Evolutionary conservation across 1,140 invertebrate species (phyloP).

Genomic region (Penaeus japonicus): DNA sequence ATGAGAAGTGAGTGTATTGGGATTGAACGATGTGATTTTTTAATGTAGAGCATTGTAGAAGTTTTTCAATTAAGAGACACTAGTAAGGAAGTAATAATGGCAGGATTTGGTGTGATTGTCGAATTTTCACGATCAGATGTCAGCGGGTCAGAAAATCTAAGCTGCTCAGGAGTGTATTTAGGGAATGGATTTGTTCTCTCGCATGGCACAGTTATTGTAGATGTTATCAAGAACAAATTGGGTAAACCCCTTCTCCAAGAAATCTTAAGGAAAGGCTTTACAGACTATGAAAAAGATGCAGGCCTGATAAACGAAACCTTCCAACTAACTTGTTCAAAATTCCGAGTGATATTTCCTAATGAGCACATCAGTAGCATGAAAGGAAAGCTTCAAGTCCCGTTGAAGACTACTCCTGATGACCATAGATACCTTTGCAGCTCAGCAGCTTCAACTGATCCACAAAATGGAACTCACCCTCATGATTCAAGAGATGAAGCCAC

Average conservation of each 20-base stretch:
- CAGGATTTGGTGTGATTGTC: slow-evolving; percentile 34
- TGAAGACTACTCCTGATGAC: no score
- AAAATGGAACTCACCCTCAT: no score
- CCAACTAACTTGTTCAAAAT: neutral
- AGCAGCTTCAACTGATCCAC: no score
- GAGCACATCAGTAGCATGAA: no score
- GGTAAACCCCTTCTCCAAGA: neutral
- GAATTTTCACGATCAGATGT: neutral
- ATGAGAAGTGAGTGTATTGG: neutral
- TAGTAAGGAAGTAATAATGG: neutral
- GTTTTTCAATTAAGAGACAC: no score
- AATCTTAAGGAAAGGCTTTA: neutral
- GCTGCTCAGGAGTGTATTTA: slow-evolving; percentile 39
- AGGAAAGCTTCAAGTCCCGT: no score
- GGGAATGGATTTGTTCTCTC: slow-evolving; percentile 29
- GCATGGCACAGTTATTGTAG: slow-evolving; percentile 30
- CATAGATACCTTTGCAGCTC: no score
- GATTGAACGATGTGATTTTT: neutral
- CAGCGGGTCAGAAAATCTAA: neutral
- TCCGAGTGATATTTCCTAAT: neutral
- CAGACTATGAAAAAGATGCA: neutral
- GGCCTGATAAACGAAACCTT: neutral
- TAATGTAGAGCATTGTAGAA: neutral
- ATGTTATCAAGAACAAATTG: slow-evolving; percentile 24
- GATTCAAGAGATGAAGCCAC: no score